Conservation (phyloP, 2,797 vertebrate species). For the Sebastolobus altivelis region DNA sequence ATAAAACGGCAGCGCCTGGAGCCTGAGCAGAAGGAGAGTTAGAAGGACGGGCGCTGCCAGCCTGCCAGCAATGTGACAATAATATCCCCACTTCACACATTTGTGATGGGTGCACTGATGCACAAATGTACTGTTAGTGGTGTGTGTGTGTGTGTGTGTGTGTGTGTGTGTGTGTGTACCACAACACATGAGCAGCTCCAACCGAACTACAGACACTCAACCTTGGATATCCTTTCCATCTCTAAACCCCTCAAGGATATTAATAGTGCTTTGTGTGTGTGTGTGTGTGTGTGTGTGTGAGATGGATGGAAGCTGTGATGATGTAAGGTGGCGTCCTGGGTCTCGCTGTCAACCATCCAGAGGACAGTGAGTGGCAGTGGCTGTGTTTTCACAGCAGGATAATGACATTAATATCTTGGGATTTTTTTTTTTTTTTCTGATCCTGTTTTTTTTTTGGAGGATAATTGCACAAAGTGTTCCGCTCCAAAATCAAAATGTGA, state of each 20-base stretch:
- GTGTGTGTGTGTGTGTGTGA: not conserved
- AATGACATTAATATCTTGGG: constrained; percentile 13
- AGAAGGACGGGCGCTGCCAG: constrained; percentile 49
- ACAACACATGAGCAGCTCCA: constrained; percentile 25
- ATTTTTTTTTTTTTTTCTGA: not conserved
- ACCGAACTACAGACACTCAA: constrained; percentile 41
- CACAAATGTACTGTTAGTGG: constrained; percentile 37
- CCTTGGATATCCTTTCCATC: constrained; percentile 61
- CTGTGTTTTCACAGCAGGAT: constrained; percentile 24
- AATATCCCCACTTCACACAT: constrained; percentile 61
- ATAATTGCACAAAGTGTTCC: not conserved
- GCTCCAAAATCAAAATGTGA: not conserved
- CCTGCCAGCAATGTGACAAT: constrained; percentile 61
- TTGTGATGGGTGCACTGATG: constrained; percentile 54
- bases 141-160: constrained; percentile 21
- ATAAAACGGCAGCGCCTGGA: constrained; percentile 50
- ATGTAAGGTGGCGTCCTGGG: constrained; percentile 31
- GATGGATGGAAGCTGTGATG: not conserved
- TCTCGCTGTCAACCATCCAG: constrained; percentile 35
- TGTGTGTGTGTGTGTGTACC: constrained; percentile 1
- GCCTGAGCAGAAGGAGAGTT: constrained; percentile 51
- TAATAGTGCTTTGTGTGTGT: constrained; percentile 23
- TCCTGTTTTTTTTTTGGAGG: not conserved
- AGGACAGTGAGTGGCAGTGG: constrained; percentile 41
- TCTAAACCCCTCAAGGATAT: constrained; percentile 45